Evolutionary conservation across 2,113 vertebrate genomes (phyloP).

Genomic region (Otolemur garnettii): DNA sequence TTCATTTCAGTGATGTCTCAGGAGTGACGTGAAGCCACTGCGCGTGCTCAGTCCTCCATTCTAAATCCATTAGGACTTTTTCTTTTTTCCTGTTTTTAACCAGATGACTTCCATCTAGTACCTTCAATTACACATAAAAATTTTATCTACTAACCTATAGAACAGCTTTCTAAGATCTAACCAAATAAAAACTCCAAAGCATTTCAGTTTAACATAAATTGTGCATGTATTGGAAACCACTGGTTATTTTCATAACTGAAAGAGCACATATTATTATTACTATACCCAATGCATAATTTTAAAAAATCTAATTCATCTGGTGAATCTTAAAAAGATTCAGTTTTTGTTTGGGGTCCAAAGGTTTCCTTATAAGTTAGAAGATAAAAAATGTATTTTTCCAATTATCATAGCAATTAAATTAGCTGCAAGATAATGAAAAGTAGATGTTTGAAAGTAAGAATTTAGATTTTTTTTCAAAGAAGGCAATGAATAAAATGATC

Average conservation of each 20-base stretch:
- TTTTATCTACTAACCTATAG: not conserved
- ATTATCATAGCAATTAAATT: constrained; percentile 14
- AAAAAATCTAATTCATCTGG: not conserved
- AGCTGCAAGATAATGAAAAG: constrained; percentile 48
- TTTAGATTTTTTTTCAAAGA: not conserved
- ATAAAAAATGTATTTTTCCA: constrained; percentile 31
- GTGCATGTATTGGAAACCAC: not conserved
- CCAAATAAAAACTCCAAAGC: not conserved
- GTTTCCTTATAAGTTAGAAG: constrained; percentile 33
- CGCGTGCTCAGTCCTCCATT: not conserved
- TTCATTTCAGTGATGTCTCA: not conserved
- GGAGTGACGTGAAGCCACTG: not conserved
- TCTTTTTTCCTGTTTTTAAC: not conserved
- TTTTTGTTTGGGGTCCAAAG: constrained; percentile 37
- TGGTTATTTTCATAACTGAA: constrained; percentile 36
- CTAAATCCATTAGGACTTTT: not conserved
- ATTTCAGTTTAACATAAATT: constrained; percentile 47
- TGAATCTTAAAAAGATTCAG: constrained; percentile 31
- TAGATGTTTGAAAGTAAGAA: not conserved
- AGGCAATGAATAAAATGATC: constrained; percentile 5
- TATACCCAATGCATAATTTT: not conserved
- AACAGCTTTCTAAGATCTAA: not conserved
- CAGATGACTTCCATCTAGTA: not conserved
- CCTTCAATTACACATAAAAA: not conserved
- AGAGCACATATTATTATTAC: not conserved